phyloP scores from a whole-genome alignment of 1,140 invertebrate genomes.

The Drosophila mojavensis region DNA sequence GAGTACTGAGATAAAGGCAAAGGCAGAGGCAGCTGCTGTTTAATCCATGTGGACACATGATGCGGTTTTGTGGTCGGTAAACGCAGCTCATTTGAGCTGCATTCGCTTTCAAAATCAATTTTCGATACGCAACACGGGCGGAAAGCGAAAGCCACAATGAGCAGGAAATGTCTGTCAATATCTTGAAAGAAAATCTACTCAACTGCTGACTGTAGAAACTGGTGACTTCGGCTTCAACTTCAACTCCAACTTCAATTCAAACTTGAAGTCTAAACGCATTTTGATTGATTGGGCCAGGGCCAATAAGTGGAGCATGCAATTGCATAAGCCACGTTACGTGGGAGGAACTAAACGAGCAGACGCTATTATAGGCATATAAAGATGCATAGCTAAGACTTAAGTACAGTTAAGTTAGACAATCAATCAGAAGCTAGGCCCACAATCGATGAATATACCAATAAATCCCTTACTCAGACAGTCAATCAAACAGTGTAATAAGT shows the following conservation, averaged over 20 bases:
- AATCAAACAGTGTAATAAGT: background rate
- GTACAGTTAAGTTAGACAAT: constrained; percentile 60
- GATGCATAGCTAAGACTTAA: background rate
- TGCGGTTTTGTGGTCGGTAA: constrained; percentile 24
- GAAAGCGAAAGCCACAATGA: constrained; percentile 46
- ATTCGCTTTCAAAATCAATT: constrained; percentile 79
- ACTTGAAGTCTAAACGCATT: constrained; percentile 1
- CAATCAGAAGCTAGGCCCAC: background rate
- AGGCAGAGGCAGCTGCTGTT: constrained; percentile 1
- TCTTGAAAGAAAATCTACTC: constrained; percentile 25
- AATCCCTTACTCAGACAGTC: no score
- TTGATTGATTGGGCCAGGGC: constrained; percentile 38
- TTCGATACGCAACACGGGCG: constrained; percentile 58
- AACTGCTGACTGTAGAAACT: background rate
- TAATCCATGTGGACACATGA: constrained; percentile 62
- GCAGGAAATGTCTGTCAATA: constrained; percentile 76
- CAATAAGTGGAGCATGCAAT: constrained; percentile 64
- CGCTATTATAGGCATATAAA: background rate
- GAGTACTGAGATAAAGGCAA: no score
- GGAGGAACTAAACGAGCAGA: constrained; percentile 20
- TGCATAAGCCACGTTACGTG: constrained; percentile 60
- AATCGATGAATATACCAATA: no score
- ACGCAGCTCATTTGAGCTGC: constrained; percentile 34
- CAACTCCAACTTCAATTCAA: background rate
- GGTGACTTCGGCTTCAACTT: background rate